Conservation (phyloP, 2,888 invertebrate species). For the Apamea crenata region DNA sequence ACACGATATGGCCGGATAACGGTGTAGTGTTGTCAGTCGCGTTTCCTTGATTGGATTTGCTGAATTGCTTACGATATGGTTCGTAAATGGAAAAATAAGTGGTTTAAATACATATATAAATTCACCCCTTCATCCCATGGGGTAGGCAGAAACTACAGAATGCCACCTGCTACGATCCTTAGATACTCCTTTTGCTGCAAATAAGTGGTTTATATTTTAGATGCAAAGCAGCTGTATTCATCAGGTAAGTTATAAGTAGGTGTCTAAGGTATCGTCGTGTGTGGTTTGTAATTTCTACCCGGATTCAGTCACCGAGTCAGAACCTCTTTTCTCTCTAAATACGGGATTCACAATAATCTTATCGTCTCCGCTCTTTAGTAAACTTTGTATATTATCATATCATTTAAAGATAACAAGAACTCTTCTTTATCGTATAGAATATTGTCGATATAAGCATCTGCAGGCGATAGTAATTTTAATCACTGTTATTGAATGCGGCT, state of each 20-base stretch:
- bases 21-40: constrained; percentile 41
- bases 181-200: neutral
- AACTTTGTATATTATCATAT: constrained; percentile 20
- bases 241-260: neutral
- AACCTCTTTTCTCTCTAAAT: constrained; percentile 1
- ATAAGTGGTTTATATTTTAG: neutral
- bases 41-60: constrained; percentile 50
- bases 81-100: constrained; percentile 13
- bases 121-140: neutral
- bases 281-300: neutral
- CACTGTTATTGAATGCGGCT: constrained; percentile 19
- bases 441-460: constrained; percentile 23
- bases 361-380: neutral
- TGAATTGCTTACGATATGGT: constrained; percentile 18
- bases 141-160: neutral
- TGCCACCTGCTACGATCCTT: neutral
- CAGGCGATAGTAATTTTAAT: constrained; percentile 17
- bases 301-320: neutral
- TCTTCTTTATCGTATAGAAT: constrained; percentile 5
- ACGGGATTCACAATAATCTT: constrained; percentile 6
- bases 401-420: neutral
- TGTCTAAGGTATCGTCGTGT: neutral
- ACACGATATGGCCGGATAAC: constrained; percentile 35
- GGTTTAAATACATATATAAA: neutral
- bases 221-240: neutral